Conservation (phyloP, 2,113 vertebrate species). For the Heterocephalus glaber region DNA sequence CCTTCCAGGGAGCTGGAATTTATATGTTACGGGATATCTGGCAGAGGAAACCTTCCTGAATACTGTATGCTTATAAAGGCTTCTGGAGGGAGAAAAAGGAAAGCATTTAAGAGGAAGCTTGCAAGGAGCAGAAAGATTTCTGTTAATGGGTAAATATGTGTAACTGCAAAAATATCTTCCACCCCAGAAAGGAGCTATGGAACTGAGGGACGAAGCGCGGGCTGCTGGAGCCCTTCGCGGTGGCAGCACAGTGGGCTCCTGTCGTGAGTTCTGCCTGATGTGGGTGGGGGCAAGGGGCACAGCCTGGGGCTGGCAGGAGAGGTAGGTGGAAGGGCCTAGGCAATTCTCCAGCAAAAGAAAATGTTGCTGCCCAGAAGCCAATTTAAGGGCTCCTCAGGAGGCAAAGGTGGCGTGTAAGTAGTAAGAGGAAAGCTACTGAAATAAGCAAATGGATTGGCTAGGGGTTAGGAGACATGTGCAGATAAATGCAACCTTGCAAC, state of each 20-base stretch:
- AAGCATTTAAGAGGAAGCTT: background rate
- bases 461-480: accelerated
- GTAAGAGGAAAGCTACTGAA: background rate
- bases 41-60: background rate
- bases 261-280: background rate
- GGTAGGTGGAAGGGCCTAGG: background rate
- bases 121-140: background rate
- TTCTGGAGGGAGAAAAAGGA: background rate
- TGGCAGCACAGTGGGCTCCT: background rate
- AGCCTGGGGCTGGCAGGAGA: background rate
- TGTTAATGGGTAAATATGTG: background rate
- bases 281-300: background rate
- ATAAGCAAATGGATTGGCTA: background rate
- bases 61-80: background rate
- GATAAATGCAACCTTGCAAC: background rate
- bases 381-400: background rate
- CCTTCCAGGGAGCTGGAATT: background rate
- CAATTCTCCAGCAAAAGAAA: background rate
- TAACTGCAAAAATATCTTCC: background rate
- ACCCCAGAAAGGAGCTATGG: background rate
- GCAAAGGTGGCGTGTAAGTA: background rate
- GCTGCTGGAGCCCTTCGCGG: background rate
- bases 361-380: background rate
- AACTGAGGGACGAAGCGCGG: background rate
- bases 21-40: background rate